Evolutionary conservation across 2,797 vertebrate species (phyloP).

Genomic region (Pangasius krempfi): DNA sequence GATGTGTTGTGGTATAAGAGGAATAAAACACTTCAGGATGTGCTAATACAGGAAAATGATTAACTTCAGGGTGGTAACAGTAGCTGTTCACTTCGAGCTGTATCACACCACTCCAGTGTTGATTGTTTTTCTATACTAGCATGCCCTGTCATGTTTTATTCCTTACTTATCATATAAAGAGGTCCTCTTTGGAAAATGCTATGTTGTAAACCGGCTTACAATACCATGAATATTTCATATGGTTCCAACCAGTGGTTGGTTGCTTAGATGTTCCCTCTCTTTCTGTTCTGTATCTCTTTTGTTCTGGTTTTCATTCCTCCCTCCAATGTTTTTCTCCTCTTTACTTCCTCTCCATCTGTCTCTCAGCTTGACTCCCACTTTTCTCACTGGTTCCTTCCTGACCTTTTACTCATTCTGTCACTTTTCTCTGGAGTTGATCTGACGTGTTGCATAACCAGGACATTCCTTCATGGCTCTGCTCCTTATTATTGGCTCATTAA

Average conservation of each 20-base stretch:
- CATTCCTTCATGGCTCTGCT: constrained; percentile 72
- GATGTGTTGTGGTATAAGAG: not conserved
- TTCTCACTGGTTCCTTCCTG: constrained; percentile 49
- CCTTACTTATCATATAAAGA: not conserved
- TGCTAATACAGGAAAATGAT: not conserved
- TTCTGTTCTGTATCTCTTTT: not conserved
- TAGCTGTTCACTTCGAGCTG: not conserved
- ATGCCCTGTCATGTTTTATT: not conserved
- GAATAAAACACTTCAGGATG: not conserved
- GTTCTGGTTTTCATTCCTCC: constrained; percentile 45
- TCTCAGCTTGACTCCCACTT: constrained; percentile 56
- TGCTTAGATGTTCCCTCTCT: not conserved
- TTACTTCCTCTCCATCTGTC: constrained; percentile 37
- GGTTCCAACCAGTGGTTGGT: not conserved
- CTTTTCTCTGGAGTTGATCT: constrained; percentile 59
- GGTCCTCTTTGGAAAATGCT: not conserved
- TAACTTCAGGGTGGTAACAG: not conserved
- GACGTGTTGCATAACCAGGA: constrained; percentile 67
- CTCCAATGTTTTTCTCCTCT: constrained; percentile 31
- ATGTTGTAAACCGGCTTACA: not conserved
- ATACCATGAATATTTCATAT: not conserved
- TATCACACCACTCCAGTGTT: not conserved
- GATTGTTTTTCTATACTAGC: not conserved
- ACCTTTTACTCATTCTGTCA: constrained; percentile 42
- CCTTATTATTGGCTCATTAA: constrained; percentile 46